Percentiles rank a stretch among this genome's conserved stretches.
Evolutionary conservation across 53 echinoderm and acorn worm species (phyloP).

Genomic region (Mesocentrotus franciscanus): DNA sequence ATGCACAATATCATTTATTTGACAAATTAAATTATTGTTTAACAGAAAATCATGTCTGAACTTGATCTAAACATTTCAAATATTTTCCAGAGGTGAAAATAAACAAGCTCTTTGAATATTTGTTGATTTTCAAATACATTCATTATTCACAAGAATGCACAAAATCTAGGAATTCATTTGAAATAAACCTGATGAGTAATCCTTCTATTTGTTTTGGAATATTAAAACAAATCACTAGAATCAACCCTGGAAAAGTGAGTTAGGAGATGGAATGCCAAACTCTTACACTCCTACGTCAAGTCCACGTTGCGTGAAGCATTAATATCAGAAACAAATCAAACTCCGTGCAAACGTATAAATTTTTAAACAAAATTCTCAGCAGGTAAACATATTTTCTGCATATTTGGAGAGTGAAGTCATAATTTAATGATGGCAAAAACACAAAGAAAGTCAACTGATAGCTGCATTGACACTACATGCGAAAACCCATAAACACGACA

Average conservation of each 20-base stretch:
- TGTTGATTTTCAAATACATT: neutral
- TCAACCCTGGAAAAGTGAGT: neutral
- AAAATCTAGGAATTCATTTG: neutral
- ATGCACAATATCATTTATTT: neutral
- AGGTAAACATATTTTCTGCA: constrained; percentile 30
- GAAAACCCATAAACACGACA: too few relatives aligned
- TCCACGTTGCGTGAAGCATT: neutral
- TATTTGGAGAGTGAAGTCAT: constrained; percentile 22
- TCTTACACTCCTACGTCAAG: neutral
- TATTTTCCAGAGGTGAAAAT: neutral
- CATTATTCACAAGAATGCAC: neutral
- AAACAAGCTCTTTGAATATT: neutral
- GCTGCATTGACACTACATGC: too few relatives aligned
- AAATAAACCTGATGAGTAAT: neutral
- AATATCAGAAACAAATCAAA: constrained; percentile 2
- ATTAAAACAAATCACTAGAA: neutral
- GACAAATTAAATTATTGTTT: neutral
- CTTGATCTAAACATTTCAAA: neutral
- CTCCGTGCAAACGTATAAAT: neutral
- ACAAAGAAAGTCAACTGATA: neutral
- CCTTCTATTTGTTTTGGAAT: neutral
- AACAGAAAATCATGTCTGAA: neutral
- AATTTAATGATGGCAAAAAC: neutral
- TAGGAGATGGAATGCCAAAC: neutral
- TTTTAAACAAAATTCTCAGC: constrained; percentile 5